Percentiles rank a stretch among this genome's conserved stretches.
Conservation (phyloP, 2,113 vertebrate genomes). For the Labeo catla region DNA sequence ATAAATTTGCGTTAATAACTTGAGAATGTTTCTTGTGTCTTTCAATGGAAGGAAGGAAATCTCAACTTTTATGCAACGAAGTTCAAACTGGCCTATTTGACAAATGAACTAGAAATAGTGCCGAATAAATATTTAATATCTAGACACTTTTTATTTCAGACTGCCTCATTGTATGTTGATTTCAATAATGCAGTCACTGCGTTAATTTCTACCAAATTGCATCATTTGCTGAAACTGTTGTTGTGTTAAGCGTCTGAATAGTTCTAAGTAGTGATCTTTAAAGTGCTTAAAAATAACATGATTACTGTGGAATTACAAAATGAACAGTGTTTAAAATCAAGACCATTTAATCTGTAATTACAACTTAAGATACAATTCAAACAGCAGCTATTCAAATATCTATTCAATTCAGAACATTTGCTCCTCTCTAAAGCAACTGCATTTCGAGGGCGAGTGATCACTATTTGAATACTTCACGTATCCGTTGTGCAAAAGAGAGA, state of each 20-base stretch:
- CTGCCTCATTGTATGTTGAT: neutral
- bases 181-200: too few relatives aligned
- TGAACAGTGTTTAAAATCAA: neutral
- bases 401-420: neutral
- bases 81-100: neutral
- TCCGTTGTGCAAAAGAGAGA: neutral
- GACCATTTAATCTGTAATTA: neutral
- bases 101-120: neutral
- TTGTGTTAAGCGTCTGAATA: neutral
- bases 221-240: neutral
- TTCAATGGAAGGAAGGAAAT: neutral
- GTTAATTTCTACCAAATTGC: neutral
- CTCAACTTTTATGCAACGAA: neutral
- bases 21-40: neutral
- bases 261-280: neutral
- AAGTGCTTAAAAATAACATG: neutral
- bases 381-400: conserved; percentile 11
- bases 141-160: neutral
- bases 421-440: neutral
- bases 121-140: neutral
- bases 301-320: neutral
- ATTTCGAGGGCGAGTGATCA: neutral
- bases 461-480: neutral
- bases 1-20: neutral
- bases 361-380: neutral